Evolutionary conservation across 2,113 vertebrate genomes (phyloP), one percentile per base, ranked within the genome.

Genomic region (Vombatus ursinus): DNA sequence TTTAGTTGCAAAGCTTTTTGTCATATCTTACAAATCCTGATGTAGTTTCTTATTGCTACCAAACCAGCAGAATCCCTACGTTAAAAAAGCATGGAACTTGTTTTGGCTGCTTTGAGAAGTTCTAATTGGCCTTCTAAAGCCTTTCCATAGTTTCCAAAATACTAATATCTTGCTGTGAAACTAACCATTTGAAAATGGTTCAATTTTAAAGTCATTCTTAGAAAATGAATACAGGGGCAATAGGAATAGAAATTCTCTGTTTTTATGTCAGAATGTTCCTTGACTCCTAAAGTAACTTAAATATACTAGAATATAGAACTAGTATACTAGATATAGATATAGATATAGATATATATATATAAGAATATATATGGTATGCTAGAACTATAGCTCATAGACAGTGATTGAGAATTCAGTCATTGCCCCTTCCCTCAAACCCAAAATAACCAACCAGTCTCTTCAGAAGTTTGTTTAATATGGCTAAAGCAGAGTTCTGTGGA

Each of bases 171-270:
- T 57, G 2, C 91, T 37, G 12, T 91, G 54, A 24, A 90, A 90
- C n/a, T 47, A 90, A 14, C 91, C 61, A 91, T 53, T 92, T 14
- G 26, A n/a, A 68, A 95, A 50, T 84, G 51, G 47, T 37, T 95
- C 28, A 0, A 9, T n/a, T 93, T 37, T 22, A 10, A 52, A 57
- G 47, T 84, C 44, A 37, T 26, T 24, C 61, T 57, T 61, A 28
- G 24, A 90, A 90, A 51, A 47, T 14, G 49, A 24, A 52, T 61
- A 6, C 54, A 22, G 6, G 47, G 91, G 89, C 19, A 50, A n/a
- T 1, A 49, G 24, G 28, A 50, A 24, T 2, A 4, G 3, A 0
- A 8, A 1, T 77, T 31, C 3, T 47, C 24, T 22, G 2, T 2
- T 11, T 90, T 37, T 31, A 47, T 6, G 28, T 90, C 50, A 94